Evolutionary conservation across 2,797 vertebrate species (phyloP), one percentile per base, ranked within the genome.

Genomic region (Gymnocypris eckloni): DNA sequence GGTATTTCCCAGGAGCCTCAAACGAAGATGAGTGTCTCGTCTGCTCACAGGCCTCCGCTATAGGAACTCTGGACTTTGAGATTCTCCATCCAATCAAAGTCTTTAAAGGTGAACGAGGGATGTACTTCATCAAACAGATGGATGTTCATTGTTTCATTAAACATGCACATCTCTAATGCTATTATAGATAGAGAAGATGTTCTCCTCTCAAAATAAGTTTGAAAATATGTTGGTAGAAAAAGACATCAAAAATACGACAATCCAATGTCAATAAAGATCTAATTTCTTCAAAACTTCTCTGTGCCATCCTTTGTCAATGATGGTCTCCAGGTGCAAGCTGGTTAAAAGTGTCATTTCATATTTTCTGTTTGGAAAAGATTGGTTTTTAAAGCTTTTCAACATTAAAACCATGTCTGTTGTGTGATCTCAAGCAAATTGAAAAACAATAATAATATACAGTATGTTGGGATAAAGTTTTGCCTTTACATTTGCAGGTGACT

Each of bases 1-100:
- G 84, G 89, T 90, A 87, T 90, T 90, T 87, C 79, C 84, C 28
- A 56, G 13, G 22, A 83, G 88, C 81, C 91, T 86, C 81, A 83
- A 75, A 80, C 28, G 69, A 75, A 87, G 75, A 86, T 85, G 82
- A 87, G 12, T 50, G 33, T 73, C 66, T 78, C 50, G 25, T 54
- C 45, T 2, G 5, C 70, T 6, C 18, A 13, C 64, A 33, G 18
- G 28, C 9, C 33, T 84, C 33, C 0, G 25, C 16, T 16, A 45
- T 45, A 56, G 64, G 7, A 84, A 37, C 52, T 28, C 16, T 50
- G 28, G n/a, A 28, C 50, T 45, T 73, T 83, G 54, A 75, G 54
- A 73, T 37, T 41, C 73, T 33, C 11, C 33, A 61, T 4, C 18
- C 8, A 7, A 75, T 83, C 18, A 50, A 54, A 77, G 64, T 56